A percentile compares a stretch with the other conserved stretches of the same genome.
phyloP scores from a whole-genome alignment of 2,113 vertebrate species.

The Gulo gulo region DNA sequence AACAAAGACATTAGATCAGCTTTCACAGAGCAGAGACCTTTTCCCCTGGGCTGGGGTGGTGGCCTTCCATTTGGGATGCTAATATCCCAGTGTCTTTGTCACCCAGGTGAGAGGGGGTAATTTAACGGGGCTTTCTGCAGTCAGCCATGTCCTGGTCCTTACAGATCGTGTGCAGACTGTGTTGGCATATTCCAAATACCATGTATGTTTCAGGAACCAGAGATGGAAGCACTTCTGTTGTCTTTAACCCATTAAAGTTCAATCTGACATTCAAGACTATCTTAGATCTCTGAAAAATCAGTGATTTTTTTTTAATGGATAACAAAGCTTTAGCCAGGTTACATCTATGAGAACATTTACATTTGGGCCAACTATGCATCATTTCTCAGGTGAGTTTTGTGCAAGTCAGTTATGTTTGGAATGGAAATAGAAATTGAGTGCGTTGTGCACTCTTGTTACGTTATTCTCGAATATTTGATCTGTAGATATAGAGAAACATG shows the following conservation, averaged over 20 bases:
- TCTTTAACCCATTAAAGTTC: not conserved
- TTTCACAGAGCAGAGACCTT: not conserved
- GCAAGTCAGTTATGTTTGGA: not conserved
- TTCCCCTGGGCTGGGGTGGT: not conserved
- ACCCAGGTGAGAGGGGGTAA: not conserved
- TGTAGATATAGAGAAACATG: not conserved
- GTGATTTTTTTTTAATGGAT: not conserved
- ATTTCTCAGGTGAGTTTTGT: conserved; percentile 21
- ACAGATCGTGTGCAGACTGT: not conserved
- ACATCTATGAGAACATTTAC: not conserved
- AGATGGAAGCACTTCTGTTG: not conserved
- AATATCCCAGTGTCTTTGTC: not conserved
- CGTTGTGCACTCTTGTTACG: not conserved
- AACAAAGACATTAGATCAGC: not conserved
- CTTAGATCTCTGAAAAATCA: not conserved
- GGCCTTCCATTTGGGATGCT: not conserved
- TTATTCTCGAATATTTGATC: conserved; percentile 20
- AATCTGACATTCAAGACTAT: not conserved
- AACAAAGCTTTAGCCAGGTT: not conserved
- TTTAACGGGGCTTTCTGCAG: not conserved
- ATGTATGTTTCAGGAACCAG: not conserved
- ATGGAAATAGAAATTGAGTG: not conserved
- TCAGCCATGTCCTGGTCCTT: not conserved
- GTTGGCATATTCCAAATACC: not conserved
- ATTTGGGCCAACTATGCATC: not conserved